Evolutionary conservation across 2,888 invertebrate genomes (phyloP).

Genomic region (Acanthosepion esculentum): DNA sequence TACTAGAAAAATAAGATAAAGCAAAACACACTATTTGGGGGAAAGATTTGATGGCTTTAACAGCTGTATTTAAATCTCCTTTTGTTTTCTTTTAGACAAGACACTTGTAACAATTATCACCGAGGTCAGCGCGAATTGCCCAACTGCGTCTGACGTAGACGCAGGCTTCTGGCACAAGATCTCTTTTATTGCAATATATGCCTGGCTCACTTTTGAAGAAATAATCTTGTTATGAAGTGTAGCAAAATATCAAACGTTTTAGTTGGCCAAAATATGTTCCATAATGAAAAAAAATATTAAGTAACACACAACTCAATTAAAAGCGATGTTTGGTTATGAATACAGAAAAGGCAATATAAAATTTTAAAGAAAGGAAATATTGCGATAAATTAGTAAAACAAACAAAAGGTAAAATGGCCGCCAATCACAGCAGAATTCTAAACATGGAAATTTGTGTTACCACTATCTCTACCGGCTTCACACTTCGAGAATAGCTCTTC

Average conservation of each 20-base stretch:
- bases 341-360: background rate
- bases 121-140: too few relatives aligned
- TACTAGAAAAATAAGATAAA: too few relatives aligned
- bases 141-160: too few relatives aligned
- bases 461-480: background rate
- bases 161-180: too few relatives aligned
- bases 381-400: background rate
- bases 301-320: background rate
- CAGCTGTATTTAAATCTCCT: too few relatives aligned
- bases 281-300: background rate
- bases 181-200: too few relatives aligned
- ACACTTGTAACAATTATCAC: too few relatives aligned
- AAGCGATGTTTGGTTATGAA: background rate
- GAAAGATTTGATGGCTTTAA: too few relatives aligned
- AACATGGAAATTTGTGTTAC: constrained; percentile 14
- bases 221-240: background rate
- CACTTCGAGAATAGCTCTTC: background rate
- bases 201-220: background rate
- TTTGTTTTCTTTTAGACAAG: too few relatives aligned
- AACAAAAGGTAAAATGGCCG: background rate
- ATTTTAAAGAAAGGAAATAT: background rate
- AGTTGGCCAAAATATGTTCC: background rate
- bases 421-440: background rate
- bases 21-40: too few relatives aligned
- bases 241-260: background rate